Percentiles rank a stretch among this genome's conserved stretches.
Evolutionary conservation across 2,113 vertebrate genomes (phyloP).

Genomic region (Heterotilapia buettikoferi): DNA sequence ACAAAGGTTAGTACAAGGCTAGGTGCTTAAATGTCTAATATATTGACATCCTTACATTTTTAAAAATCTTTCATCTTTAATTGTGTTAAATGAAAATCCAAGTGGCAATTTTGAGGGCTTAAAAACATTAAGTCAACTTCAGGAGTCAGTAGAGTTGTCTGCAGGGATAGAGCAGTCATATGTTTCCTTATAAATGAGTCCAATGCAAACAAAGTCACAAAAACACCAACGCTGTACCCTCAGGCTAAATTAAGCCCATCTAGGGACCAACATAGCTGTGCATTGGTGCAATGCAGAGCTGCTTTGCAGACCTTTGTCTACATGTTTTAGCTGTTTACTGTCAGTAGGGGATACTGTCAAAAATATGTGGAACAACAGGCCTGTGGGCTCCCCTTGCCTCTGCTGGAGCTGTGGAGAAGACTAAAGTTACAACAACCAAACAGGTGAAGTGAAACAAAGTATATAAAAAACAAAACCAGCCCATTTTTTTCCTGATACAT

Average conservation of each 20-base stretch:
- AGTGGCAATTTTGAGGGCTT: neutral
- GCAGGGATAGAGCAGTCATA: neutral
- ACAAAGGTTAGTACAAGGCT: neutral
- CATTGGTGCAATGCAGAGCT: neutral
- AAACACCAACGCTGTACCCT: neutral
- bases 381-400: neutral
- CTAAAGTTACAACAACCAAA: neutral
- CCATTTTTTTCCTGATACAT: neutral
- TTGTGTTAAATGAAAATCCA: neutral
- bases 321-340: neutral
- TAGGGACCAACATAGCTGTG: neutral
- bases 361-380: neutral
- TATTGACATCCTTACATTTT: neutral
- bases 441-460: neutral
- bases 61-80: neutral
- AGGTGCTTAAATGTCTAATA: neutral
- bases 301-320: neutral
- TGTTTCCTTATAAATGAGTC: neutral
- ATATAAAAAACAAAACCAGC: neutral
- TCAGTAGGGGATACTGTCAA: neutral
- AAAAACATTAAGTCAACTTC: neutral
- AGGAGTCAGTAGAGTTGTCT: neutral
- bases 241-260: neutral
- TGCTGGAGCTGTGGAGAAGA: neutral
- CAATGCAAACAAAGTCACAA: neutral